Evolutionary conservation across 2,888 invertebrate species (phyloP).

Genomic region (Lathronympha strigana): DNA sequence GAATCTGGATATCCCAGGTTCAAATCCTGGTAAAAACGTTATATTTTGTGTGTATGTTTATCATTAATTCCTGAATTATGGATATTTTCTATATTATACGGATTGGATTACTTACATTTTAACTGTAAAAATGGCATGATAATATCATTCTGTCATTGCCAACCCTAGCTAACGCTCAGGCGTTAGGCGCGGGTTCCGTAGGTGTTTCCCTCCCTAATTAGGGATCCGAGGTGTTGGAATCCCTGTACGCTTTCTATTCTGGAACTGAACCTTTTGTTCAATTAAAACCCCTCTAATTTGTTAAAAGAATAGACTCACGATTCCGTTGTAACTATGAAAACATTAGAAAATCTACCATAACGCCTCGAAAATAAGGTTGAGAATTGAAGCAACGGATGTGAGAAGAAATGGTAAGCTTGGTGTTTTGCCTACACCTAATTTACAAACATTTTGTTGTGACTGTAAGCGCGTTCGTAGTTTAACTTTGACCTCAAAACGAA

Average conservation of each 20-base stretch:
- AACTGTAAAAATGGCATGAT: too few relatives aligned
- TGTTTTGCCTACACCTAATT: background rate
- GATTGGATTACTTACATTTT: too few relatives aligned
- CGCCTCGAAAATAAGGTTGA: background rate
- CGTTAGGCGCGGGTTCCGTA: slow-evolving; percentile 63
- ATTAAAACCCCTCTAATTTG: slow-evolving; percentile 51
- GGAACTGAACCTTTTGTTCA: slow-evolving; percentile 71
- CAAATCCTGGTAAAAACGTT: too few relatives aligned
- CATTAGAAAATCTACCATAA: background rate
- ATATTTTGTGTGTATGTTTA: too few relatives aligned
- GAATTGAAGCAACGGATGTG: background rate
- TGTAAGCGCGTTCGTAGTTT: background rate
- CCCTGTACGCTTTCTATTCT: slow-evolving; percentile 72
- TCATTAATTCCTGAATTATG: too few relatives aligned
- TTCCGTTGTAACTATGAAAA: slow-evolving; percentile 13
- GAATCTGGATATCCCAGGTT: too few relatives aligned
- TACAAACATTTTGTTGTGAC: background rate
- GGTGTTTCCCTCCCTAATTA: slow-evolving; percentile 75
- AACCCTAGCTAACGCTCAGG: slow-evolving; percentile 53
- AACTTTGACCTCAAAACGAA: background rate
- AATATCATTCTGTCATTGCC: background rate
- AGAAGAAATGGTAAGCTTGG: background rate
- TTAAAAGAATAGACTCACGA: slow-evolving; percentile 41
- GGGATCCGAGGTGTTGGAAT: slow-evolving; percentile 77
- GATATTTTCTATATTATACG: too few relatives aligned